A percentile compares a stretch with the other conserved stretches of the same genome.
phyloP scores from a whole-genome alignment of 2,113 vertebrate genomes.

The Eidolon helvum region DNA sequence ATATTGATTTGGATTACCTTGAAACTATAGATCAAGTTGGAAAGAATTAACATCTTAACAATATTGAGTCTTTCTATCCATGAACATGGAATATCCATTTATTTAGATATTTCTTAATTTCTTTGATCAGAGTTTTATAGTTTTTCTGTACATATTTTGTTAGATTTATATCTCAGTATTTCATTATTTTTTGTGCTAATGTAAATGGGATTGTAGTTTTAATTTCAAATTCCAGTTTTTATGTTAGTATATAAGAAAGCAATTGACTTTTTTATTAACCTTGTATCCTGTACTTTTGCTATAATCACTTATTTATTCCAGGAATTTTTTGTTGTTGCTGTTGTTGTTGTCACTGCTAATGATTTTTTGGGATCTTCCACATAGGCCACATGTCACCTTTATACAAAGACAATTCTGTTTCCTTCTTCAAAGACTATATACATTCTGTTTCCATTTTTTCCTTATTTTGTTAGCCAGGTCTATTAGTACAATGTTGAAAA shows the following conservation, averaged over 20 bases:
- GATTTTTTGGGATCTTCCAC: not conserved
- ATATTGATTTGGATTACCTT: not conserved
- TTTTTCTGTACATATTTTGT: not conserved
- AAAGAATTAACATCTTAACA: not conserved
- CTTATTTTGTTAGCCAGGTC: not conserved
- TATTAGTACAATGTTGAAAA: not conserved
- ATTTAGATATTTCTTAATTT: not conserved
- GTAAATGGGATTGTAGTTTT: not conserved
- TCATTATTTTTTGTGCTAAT: not conserved
- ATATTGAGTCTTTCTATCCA: not conserved
- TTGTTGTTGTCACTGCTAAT: no score
- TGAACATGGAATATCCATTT: not conserved
- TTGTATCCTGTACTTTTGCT: not conserved
- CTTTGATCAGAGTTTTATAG: not conserved
- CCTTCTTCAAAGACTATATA: not conserved
- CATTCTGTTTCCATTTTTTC: not conserved
- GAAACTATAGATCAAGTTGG: not conserved
- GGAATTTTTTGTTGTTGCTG: not conserved
- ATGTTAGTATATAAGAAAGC: not conserved
- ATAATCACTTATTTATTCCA: not conserved
- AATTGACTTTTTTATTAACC: not conserved
- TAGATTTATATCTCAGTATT: not conserved
- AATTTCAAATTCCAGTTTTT: not conserved
- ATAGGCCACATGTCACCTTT: not conserved
- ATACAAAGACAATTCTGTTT: not conserved